Evolutionary conservation across 1,140 invertebrate genomes (phyloP).

Genomic region (Apis laboriosa): DNA sequence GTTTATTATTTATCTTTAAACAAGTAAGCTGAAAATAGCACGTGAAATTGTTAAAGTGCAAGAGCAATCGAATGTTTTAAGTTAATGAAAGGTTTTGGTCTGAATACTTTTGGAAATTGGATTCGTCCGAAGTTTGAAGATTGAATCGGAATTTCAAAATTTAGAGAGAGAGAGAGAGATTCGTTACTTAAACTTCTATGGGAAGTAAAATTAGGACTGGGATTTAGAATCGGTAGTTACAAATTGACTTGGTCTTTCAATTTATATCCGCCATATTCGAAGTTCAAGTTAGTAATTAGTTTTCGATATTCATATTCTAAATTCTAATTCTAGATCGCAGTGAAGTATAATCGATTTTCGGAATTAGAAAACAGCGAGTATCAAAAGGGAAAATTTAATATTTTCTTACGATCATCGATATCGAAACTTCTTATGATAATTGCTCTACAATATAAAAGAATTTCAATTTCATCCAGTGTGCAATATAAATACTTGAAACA

Average conservation of each 20-base stretch:
- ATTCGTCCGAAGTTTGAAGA: neutral
- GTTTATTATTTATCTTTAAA: no score
- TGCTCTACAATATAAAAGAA: no score
- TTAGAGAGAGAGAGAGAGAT: neutral
- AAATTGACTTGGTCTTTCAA: constrained; percentile 9
- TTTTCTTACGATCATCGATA: no score
- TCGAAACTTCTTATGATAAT: no score
- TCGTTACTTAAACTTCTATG: neutral
- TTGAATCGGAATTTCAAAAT: neutral
- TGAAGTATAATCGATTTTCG: neutral
- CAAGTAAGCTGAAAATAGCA: no score
- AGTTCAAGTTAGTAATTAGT: neutral
- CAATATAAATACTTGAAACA: no score
- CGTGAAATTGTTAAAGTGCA: no score
- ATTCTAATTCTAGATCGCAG: neutral
- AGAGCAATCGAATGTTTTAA: neutral
- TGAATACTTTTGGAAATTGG: neutral
- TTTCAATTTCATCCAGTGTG: no score
- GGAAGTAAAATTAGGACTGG: neutral
- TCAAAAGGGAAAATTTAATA: no score
- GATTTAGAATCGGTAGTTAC: neutral
- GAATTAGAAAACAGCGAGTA: neutral
- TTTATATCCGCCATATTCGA: neutral
- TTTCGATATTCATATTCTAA: neutral
- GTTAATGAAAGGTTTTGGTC: neutral